Conservation (phyloP, 2,797 vertebrate species). For the Dallia pectoralis region DNA sequence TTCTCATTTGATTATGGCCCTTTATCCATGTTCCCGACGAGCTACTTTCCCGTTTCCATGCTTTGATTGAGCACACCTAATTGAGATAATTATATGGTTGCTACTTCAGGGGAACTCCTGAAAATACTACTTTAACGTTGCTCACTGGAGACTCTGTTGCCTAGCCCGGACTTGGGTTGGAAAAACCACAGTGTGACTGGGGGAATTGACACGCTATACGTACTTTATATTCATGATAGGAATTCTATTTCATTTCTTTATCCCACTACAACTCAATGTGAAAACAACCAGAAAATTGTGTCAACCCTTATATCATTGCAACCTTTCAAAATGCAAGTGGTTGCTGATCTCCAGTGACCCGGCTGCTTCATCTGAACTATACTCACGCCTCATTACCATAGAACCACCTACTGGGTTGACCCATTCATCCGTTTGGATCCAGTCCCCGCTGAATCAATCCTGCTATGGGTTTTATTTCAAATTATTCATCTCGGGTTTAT, state of each 20-base stretch:
- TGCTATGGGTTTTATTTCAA: slow-evolving; percentile 52
- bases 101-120: too few relatives aligned
- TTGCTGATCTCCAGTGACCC: slow-evolving; percentile 57
- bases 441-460: slow-evolving; percentile 54
- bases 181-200: background rate
- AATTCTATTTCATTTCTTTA: slow-evolving; percentile 47
- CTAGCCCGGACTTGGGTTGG: background rate
- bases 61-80: too few relatives aligned
- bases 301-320: slow-evolving; percentile 58
- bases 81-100: too few relatives aligned
- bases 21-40: too few relatives aligned
- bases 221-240: slow-evolving; percentile 61
- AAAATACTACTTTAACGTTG: too few relatives aligned
- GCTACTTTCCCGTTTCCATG: too few relatives aligned
- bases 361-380: slow-evolving; percentile 34
- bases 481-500: slow-evolving; percentile 54
- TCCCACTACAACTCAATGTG: slow-evolving; percentile 52
- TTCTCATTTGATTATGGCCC: background rate
- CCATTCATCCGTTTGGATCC: slow-evolving; percentile 72
- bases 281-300: slow-evolving; percentile 67
- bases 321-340: slow-evolving; percentile 70
- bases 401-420: slow-evolving; percentile 78
- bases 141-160: too few relatives aligned
- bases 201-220: background rate
- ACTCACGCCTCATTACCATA: slow-evolving; percentile 57